Conservation (phyloP, 2,888 invertebrate genomes). For the Eledone cirrhosa region DNA sequence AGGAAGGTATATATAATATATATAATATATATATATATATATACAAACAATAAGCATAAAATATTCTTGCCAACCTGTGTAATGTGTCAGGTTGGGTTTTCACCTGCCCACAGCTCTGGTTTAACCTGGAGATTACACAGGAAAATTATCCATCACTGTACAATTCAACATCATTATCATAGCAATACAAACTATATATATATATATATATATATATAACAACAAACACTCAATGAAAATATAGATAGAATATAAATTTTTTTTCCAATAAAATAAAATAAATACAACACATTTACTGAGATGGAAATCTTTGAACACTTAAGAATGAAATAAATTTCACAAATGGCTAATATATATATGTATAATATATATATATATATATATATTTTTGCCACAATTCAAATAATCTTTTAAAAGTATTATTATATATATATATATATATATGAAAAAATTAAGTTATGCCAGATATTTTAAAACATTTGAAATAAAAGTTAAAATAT, state of each 20-base stretch:
- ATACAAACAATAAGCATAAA: constrained; percentile 27
- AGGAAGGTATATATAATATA: too few relatives aligned
- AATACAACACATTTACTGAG: background rate
- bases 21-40: too few relatives aligned
- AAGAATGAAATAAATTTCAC: background rate
- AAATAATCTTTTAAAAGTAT: too few relatives aligned
- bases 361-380: too few relatives aligned
- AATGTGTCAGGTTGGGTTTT: constrained; percentile 28
- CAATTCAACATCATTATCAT: constrained; percentile 6
- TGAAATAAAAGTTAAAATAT: too few relatives aligned
- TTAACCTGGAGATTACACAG: constrained; percentile 28
- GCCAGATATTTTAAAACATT: too few relatives aligned
- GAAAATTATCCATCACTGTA: constrained; percentile 28
- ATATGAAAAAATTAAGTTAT: too few relatives aligned
- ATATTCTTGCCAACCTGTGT: constrained; percentile 27
- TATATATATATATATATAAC: too few relatives aligned
- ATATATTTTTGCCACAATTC: too few relatives aligned
- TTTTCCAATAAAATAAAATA: constrained; percentile 4
- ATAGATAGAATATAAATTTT: background rate
- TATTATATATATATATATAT: too few relatives aligned
- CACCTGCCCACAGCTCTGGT: constrained; percentile 28
- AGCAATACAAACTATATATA: constrained; percentile 4
- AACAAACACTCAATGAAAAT: background rate
- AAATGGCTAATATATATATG: too few relatives aligned
- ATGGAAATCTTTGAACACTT: background rate